Base-by-base conservation (phyloP, 2,113 vertebrate species). In the Phrynosoma platyrhinos region DNA sequence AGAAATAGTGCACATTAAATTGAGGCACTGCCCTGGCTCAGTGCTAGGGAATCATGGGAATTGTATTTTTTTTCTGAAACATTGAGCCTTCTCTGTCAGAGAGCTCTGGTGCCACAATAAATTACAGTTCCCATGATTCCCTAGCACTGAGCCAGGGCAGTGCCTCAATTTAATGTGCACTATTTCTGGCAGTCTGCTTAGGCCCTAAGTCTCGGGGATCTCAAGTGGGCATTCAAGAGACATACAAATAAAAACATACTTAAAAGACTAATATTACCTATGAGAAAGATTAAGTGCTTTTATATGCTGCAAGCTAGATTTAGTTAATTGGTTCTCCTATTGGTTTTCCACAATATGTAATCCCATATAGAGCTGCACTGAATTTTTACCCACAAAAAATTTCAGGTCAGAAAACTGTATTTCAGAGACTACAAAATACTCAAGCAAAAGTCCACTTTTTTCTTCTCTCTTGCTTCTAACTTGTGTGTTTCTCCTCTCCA, bases 291-390 rank as follows among this genome's bases (percentile, higher is more conserved):
- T 0, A 84, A 10, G 84, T 68, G 27, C 71, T 79, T 87, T 9
- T 81, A 83, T 80, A 2, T 5, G 13, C 66, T 81, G 25, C 58
- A 9, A 53, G 8, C 18, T 5, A 88, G 7, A 53, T 18, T 83
- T 10, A 69, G 80, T 12, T 42, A 23, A 21, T 23, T 8, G 87
- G 88, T 76, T 84, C 89, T 79, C 21, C 79, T n/a, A 82, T 83
- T 42, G 62, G 69, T 91, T 3, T 1, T 83, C 3, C 71, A 74
- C 14, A 1, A 7, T 75, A 30, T 87, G n/a, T 62, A 9, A 79
- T 0, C 52, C 2, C 62, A n/a, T 76, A 16, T 16, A 32, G n/a
- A 79, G 21, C 1, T 79, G n/a, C 62, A 27, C 47, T 16, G 30
- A 21, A 32, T 71, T 83, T 71, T 72, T 9, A 72, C 47, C 30